A percentile compares a stretch with the other conserved stretches of the same genome.
Evolutionary conservation across 2,888 invertebrate genomes (phyloP).

Genomic region (Tipula lateralis): DNA sequence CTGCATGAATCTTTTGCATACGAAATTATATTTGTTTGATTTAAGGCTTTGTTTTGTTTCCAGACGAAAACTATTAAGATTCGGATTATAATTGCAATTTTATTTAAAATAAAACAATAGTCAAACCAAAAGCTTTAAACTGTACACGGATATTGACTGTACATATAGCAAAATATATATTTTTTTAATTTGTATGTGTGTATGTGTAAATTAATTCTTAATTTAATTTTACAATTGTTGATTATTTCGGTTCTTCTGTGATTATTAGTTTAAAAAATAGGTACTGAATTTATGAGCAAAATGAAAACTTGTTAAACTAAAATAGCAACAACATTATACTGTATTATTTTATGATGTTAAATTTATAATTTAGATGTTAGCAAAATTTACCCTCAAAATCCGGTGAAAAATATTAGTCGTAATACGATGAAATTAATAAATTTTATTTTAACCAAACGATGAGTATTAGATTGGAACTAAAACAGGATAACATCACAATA

Average conservation of each 20-base stretch:
- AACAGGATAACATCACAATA: background rate
- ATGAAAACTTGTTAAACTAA: no score
- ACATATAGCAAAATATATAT: background rate
- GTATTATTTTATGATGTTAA: no score
- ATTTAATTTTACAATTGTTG: no score
- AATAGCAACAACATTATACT: no score
- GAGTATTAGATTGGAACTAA: background rate
- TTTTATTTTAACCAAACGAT: background rate
- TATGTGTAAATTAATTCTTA: no score
- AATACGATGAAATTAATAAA: no score
- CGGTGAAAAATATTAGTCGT: no score
- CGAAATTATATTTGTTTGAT: background rate
- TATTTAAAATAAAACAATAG: background rate
- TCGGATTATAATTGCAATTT: background rate
- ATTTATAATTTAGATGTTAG: no score
- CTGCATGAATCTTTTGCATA: background rate
- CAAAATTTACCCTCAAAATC: no score
- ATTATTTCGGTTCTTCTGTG: no score
- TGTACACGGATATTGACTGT: background rate
- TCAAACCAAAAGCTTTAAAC: background rate
- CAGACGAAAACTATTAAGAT: background rate
- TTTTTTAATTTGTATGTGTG: background rate
- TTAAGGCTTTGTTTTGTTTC: background rate
- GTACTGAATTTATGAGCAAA: no score
- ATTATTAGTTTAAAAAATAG: no score